These are phyloP conservation scores for Harpagoxenus sublaevis DNA, from an alignment of 2,888 invertebrate genomes.

Conservation along the genomic window DNA sequence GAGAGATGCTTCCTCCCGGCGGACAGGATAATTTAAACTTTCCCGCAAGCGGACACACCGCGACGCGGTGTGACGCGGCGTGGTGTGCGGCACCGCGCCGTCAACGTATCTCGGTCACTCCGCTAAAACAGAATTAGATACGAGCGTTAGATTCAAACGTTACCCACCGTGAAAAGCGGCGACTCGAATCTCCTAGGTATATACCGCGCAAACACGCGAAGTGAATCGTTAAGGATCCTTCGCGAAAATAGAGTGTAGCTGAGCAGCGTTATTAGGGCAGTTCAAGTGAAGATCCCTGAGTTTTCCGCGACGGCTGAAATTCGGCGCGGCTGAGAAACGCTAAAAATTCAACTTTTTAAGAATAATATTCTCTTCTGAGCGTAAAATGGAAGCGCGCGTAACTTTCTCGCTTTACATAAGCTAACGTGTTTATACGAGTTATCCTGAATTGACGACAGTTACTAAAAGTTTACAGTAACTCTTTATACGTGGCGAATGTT, in stretches of 20 bases:
- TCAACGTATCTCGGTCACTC: slow-evolving; percentile 71
- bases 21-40: slow-evolving; percentile 84
- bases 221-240: background rate
- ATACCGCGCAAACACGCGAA: background rate
- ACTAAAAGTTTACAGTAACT: background rate
- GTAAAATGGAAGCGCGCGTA: background rate
- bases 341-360: background rate
- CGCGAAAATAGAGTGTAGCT: background rate
- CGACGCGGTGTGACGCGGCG: slow-evolving; percentile 31
- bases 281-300: background rate
- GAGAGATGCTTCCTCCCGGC: slow-evolving; percentile 70
- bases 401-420: background rate
- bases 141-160: slow-evolving; percentile 72
- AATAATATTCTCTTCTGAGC: background rate
- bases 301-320: background rate
- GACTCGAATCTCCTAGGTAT: background rate
- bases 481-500: background rate
- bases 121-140: slow-evolving; percentile 79
- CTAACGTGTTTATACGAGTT: slow-evolving; percentile 6
- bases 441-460: slow-evolving; percentile 1
- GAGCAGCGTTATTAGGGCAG: background rate
- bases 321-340: background rate
- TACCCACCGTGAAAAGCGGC: slow-evolving; percentile 51
- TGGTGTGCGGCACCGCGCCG: slow-evolving; percentile 36
- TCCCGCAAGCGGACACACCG: slow-evolving; percentile 60